Conservation (phyloP, 2,888 invertebrate genomes). For the Oxycera nigricornis region DNA sequence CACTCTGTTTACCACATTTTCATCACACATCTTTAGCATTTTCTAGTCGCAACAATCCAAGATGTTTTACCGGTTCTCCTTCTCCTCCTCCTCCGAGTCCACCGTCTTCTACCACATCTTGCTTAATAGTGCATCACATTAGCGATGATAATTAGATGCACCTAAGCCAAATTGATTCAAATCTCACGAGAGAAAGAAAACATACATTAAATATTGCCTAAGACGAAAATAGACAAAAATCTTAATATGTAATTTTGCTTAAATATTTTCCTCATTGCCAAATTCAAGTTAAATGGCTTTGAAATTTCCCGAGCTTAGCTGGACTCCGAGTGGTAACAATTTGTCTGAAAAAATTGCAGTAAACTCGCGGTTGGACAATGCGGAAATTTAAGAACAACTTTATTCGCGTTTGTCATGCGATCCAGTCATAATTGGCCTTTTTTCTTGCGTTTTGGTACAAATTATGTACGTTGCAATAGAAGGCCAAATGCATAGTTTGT, state of each 20-base stretch:
- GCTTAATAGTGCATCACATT: neutral
- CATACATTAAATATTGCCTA: too few species aligned
- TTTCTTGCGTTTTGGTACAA: neutral
- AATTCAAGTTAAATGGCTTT: too few species aligned
- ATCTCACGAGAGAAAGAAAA: neutral
- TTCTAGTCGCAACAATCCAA: neutral
- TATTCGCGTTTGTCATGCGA: slow-evolving; percentile 1
- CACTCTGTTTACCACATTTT: neutral
- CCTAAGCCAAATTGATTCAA: neutral
- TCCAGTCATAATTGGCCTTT: neutral
- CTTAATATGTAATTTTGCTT: too few species aligned
- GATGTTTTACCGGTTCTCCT: neutral
- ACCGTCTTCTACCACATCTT: neutral
- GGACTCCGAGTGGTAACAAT: too few species aligned
- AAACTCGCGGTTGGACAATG: neutral
- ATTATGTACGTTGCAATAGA: neutral
- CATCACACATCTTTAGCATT: neutral
- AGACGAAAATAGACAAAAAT: too few species aligned
- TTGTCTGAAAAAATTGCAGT: too few species aligned
- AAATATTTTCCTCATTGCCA: too few species aligned
- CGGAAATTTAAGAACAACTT: slow-evolving; percentile 18
- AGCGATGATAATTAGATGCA: neutral
- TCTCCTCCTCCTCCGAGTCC: neutral
- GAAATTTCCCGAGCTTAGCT: too few species aligned
- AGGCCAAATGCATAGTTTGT: neutral